A percentile compares a stretch with the other conserved stretches of the same genome.
Conservation (phyloP, 2,113 vertebrate genomes). For the Nothobranchius kuhntae region DNA sequence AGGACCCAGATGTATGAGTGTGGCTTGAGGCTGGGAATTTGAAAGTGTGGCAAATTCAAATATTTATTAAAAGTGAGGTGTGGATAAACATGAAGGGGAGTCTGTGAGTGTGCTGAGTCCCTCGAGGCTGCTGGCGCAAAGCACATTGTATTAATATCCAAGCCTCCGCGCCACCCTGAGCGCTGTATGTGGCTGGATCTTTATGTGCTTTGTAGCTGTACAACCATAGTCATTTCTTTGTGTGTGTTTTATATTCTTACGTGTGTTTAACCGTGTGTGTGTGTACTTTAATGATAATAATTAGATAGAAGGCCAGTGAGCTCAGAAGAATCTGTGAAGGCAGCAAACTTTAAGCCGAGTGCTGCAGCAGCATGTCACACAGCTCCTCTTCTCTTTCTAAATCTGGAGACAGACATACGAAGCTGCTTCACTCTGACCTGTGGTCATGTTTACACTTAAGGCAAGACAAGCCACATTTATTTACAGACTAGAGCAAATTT, state of each 20-base stretch:
- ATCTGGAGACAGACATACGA: constrained; percentile 23
- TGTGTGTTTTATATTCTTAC: neutral
- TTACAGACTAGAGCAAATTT: constrained; percentile 1
- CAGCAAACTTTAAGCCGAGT: constrained; percentile 16
- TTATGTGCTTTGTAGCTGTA: constrained; percentile 28
- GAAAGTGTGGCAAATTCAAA: constrained; percentile 82
- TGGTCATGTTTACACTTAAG: constrained; percentile 31
- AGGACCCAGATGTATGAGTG: constrained; percentile 72
- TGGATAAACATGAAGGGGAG: constrained; percentile 78
- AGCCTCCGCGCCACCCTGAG: constrained; percentile 67
- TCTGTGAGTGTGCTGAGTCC: constrained; percentile 44
- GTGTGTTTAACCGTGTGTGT: neutral
- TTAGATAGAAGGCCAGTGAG: constrained; percentile 23
- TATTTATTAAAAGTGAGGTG: constrained; percentile 82
- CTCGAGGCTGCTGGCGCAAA: constrained; percentile 67
- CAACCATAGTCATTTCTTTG: constrained; percentile 11
- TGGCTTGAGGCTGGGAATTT: constrained; percentile 75
- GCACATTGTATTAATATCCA: constrained; percentile 75
- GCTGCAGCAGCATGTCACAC: constrained; percentile 2
- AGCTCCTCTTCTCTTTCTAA: constrained; percentile 19
- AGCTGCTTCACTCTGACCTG: constrained; percentile 16
- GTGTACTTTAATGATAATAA: constrained; percentile 23
- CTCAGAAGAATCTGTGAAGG: constrained; percentile 24
- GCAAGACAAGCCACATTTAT: constrained; percentile 10
- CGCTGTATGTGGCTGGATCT: constrained; percentile 36